Evolutionary conservation across 2,888 invertebrate genomes (phyloP).

Genomic region (Drosophila colorata): DNA sequence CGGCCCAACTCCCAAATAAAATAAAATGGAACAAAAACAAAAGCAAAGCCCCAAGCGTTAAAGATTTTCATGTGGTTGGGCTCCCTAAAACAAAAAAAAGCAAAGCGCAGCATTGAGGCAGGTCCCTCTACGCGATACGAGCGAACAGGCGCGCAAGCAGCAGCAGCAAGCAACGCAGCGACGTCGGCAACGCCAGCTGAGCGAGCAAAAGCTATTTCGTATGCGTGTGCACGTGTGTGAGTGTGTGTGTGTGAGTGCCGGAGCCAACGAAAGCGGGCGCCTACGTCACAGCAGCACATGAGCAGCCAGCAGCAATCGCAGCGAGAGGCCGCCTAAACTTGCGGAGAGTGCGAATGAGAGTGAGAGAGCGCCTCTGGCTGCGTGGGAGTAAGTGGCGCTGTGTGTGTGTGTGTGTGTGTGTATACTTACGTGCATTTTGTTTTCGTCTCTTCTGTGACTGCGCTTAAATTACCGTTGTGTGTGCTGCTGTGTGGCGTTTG

Average conservation of each 20-base stretch:
- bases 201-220: conserved; percentile 37
- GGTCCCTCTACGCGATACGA: conserved; percentile 83
- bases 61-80: conserved; percentile 54
- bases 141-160: conserved; percentile 75
- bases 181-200: conserved; percentile 35
- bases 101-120: conserved; percentile 81
- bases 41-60: conserved; percentile 25
- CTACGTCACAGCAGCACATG: conserved; percentile 63
- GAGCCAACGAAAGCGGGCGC: conserved; percentile 52
- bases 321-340: conserved; percentile 13
- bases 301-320: conserved; percentile 25
- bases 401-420: conserved; percentile 11
- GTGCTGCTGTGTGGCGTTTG: conserved; percentile 14
- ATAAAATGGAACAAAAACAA: conserved; percentile 17
- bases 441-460: conserved; percentile 25
- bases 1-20: conserved; percentile 19
- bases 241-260: conserved; percentile 32
- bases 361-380: conserved; percentile 38
- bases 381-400: conserved; percentile 53
- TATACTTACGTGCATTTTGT: conserved; percentile 9
- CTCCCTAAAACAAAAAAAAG: conserved; percentile 57
- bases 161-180: conserved; percentile 47
- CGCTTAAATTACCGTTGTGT: conserved; percentile 58
- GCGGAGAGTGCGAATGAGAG: conserved; percentile 16
- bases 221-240: conserved; percentile 15